Evolutionary conservation across 2,113 vertebrate species (phyloP).

Genomic region (Damaliscus lunatus): DNA sequence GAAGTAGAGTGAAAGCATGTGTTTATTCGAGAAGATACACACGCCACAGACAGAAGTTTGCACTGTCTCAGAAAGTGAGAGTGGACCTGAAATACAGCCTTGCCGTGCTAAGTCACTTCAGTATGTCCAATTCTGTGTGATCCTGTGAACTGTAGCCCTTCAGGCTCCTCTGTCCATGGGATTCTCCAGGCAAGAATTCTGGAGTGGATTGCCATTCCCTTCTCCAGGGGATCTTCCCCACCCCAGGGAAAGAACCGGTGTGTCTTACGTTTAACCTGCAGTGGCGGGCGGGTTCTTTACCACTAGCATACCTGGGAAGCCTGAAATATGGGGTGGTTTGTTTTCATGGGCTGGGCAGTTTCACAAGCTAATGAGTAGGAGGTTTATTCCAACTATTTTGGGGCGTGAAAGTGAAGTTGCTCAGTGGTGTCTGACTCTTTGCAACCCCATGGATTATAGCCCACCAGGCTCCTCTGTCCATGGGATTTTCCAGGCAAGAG

Average conservation of each 20-base stretch:
- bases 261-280: background rate
- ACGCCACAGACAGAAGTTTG: background rate
- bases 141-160: background rate
- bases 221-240: background rate
- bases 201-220: background rate
- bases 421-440: background rate
- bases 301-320: background rate
- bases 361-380: background rate
- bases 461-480: background rate
- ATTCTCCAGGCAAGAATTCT: background rate
- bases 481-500: background rate
- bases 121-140: background rate
- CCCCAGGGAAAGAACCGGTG: rapidly evolving
- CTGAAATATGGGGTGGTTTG: background rate
- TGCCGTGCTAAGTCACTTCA: background rate
- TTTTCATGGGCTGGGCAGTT: background rate
- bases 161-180: background rate
- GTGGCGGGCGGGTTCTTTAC: background rate
- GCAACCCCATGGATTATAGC: background rate
- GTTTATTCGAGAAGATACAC: background rate
- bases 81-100: background rate
- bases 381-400: background rate
- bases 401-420: background rate
- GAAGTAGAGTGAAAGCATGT: background rate
- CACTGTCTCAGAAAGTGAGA: background rate